These are phyloP conservation scores for Eremobia ochroleuca DNA, from an alignment of 2,888 invertebrate genomes.

Conservation along the genomic window DNA sequence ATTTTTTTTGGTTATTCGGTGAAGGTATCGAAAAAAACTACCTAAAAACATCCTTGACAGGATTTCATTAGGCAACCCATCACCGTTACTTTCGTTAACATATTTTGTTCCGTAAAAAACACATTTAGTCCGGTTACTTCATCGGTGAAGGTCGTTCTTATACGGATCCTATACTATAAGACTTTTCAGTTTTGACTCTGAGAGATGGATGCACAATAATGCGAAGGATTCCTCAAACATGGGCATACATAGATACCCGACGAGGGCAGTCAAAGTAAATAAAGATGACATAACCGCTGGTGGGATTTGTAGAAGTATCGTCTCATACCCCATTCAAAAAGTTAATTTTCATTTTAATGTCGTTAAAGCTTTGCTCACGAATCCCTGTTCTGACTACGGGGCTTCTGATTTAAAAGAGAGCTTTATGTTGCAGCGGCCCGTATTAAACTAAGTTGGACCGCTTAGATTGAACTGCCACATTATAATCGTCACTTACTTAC, in stretches of 20 bases:
- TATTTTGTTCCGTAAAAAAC: too few species aligned
- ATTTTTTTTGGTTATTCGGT: too few species aligned
- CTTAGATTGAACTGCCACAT: neutral
- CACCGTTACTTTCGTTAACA: too few species aligned
- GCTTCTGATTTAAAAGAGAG: neutral
- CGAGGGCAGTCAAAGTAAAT: neutral
- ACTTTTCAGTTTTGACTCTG: neutral
- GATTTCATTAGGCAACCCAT: too few species aligned
- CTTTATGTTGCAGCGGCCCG: neutral
- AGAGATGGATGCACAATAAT: neutral
- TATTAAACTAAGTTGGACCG: neutral
- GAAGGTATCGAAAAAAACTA: too few species aligned
- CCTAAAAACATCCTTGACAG: too few species aligned
- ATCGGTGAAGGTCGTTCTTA: too few species aligned
- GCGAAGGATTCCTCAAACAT: neutral
- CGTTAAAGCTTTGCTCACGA: constrained; percentile 18
- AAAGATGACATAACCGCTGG: neutral
- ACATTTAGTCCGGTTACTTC: too few species aligned
- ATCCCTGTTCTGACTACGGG: neutral
- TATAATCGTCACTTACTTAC: neutral
- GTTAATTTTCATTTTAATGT: constrained; percentile 24
- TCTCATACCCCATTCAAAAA: constrained; percentile 10
- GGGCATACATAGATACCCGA: too few species aligned
- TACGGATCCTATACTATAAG: too few species aligned
- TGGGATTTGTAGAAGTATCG: neutral